Base-by-base conservation (phyloP, 2,797 vertebrate genomes). In the Clamator glandarius region DNA sequence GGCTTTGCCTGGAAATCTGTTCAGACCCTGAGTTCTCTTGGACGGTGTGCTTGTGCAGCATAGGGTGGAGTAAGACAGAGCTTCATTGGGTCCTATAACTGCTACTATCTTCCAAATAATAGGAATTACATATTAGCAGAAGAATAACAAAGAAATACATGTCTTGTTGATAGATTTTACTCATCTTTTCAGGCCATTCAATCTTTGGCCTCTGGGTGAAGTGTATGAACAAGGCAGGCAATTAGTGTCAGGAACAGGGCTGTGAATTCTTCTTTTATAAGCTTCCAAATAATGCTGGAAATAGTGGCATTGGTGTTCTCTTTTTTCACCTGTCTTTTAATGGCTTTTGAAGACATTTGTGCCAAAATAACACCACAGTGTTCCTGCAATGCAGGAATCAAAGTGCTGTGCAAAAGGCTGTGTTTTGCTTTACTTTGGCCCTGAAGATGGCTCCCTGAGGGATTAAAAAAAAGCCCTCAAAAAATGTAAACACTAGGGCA, bases 201-300 rank as follows among this genome's bases (percentile, higher is more conserved):
- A 63, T 96, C 92, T 94, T 94, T 92, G 91, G 91, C 85, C 85
- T 95, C 91, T 92, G 80, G 83, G 91, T 95, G 85, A 93, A 95
- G 74, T 70, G 13, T 90, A 90, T 70, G 93, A 93, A 42, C 80
- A 70, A 89, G 92, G 68, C 82, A 94, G 82, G 79, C 79, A 91
- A 93, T 94, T 96, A 96, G 92, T 89, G 90, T 87, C 91, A 92
- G 84, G 66, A 91, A n/a, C 58, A 84, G 84, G 85, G 74, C 70
- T 76, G 70, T 91, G 93, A 91, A 87, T 88, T 95, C 87, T 62
- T 89, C 73, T 86, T 92, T 90, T 91, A 77, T 63, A 52, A 74
- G 67, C 36, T 82, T 84, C 77, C 74, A 90, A 74, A 88, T 92
- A 93, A 79, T 39, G 50, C 52, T 87, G 67, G 64, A 81, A 91